Base-by-base conservation (phyloP, 2,888 invertebrate species). In the Marronus borbonicus region DNA sequence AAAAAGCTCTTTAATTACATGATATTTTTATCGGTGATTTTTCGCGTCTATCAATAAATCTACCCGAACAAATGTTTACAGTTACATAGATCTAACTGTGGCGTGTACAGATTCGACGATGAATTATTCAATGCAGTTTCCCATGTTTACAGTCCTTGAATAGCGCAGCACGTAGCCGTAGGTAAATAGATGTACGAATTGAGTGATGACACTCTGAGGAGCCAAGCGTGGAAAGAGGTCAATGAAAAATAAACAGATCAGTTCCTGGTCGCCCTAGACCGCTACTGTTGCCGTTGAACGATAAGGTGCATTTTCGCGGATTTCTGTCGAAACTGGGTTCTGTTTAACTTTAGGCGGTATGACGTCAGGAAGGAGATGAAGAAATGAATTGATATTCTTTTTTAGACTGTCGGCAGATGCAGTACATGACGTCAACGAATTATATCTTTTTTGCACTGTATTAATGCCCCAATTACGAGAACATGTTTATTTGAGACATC, bases 131-230 rank as follows among this genome's bases (percentile, higher is more conserved):
- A 70, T 58, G 58, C 70, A 70, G 31, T 69, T 70, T 70, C 31
- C 58, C 10, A 70, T 70, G 70, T 70, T 70, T 70, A 58, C 70
- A 36, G 58, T 70, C 70, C 70, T 70, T 70, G 70, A 70, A 70
- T 70, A 58, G 55, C 55, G 5, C 24, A 58, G 17, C 58, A 36
- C 70, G 70, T 55, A 70, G 49, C 10, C 17, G 5, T 58, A 20
- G 24, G 20, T 58, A 58, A 58, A 58, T 58, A 58, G 55, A 20
- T 58, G 69, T 17, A 31, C 58, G 52, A 17, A 36, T 55, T 36
- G 52, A 55, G 70, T 70, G 70, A 70, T 70, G 70, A 70, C 70
- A 70, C 70, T 55, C 58, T 58, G 55, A 36, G 36, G 36, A 55
- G 8, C 31, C 58, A 70, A 58, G 55, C 70, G 55, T 70, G 55